Base-by-base conservation (phyloP, 2,888 invertebrate genomes). In the Drosophila aldrichi region DNA sequence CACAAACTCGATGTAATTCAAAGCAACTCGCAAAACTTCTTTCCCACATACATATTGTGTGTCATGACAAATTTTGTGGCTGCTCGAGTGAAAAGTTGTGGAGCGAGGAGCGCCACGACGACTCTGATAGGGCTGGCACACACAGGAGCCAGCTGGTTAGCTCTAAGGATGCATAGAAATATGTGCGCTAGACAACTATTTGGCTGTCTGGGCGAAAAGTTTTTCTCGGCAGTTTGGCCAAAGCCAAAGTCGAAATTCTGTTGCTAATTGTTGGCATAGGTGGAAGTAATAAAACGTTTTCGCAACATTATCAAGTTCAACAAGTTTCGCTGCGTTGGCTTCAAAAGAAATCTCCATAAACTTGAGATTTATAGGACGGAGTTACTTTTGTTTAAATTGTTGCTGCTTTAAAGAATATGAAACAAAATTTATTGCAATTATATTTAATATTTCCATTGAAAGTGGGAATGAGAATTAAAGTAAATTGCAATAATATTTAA, bases 241-340 rank as follows among this genome's bases (percentile, higher is more conserved):
- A 22, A 58, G 58, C 59, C 61, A 38, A 62, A 57, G 70, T 58
- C 66, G 64, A 78, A 72, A 85, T 85, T 87, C 80, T 78, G 84
- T 84, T 87, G 87, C 74, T 87, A 85, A 85, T 85, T 85, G 87
- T 82, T 84, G 76, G 78, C 84, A 87, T 85, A 84, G 80, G 84
- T 85, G 84, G 87, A 85, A 84, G 87, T 87, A 87, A 84, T 85
- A 87, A 84, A 85, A 85, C 84, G 82, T 84, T 72, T 78, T 74
- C 16, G 72, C 67, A 84, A 82, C 87, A 84, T 84, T 87, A 82
- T 87, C 84, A 76, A 82, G 62, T 57, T 52, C 57, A 76, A 54
- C 71, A 84, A 76, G 79, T 79, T 79, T 64, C 70, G 58, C 49
- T 36, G 48, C 6, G 29, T 29, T n/a, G n/a, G n/a, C 5, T 1